These are phyloP conservation scores for Pempheris klunzingeri DNA, from an alignment of 2,797 vertebrate species.

Conservation along the genomic window DNA sequence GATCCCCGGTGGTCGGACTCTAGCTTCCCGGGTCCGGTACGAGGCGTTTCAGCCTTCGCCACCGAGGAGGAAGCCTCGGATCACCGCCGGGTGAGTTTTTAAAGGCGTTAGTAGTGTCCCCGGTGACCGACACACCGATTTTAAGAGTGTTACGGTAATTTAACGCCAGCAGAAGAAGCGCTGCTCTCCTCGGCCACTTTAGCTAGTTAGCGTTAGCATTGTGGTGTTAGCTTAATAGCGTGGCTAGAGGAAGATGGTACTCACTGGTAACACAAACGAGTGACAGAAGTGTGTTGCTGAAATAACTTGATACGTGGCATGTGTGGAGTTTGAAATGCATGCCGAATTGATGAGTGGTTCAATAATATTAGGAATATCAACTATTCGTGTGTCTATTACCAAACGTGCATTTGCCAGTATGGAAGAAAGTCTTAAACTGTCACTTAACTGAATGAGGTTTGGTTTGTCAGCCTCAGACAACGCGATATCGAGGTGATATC, in stretches of 20 bases:
- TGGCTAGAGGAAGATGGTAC: conserved; percentile 13
- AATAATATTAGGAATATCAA: rapidly evolving
- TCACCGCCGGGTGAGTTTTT: neutral
- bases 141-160: neutral
- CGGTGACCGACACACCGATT: neutral
- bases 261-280: conserved; percentile 6
- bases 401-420: rapidly evolving
- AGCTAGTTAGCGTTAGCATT: conserved; percentile 69
- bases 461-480: neutral
- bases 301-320: neutral
- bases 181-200: neutral
- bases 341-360: conserved; percentile 16
- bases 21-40: conserved; percentile 15
- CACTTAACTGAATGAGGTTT: conserved; percentile 19
- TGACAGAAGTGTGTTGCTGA: neutral
- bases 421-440: neutral
- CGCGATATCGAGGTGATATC: neutral
- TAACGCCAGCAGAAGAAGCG: neutral
- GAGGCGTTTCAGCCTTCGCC: conserved; percentile 60
- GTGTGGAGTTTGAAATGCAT: rapidly evolving
- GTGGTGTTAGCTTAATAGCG: conserved; percentile 55
- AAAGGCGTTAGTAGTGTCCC: rapidly evolving
- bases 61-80: neutral
- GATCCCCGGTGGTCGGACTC: conserved; percentile 52
- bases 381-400: rapidly evolving